Conservation (phyloP, 2,888 invertebrate species). For the Cosmia trapezina region DNA sequence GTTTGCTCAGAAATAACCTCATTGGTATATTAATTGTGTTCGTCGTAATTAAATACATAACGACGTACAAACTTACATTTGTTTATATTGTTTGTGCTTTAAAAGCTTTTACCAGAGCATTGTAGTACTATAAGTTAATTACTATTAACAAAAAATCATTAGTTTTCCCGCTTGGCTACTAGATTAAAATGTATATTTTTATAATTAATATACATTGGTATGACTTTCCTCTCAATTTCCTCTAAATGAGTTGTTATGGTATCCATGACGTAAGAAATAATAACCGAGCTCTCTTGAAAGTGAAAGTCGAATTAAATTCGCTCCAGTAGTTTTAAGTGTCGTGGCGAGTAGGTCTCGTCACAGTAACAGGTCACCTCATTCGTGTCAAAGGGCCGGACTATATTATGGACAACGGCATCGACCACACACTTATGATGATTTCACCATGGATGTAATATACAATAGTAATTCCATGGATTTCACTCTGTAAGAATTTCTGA, state of each 20-base stretch:
- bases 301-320: constrained; percentile 37
- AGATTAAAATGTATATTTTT: constrained; percentile 5
- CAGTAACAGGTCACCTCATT: constrained; percentile 12
- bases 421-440: not conserved
- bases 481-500: not conserved
- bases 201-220: not conserved
- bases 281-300: constrained; percentile 18
- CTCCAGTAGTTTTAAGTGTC: constrained; percentile 16
- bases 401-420: not conserved
- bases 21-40: constrained; percentile 8
- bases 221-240: constrained; percentile 5
- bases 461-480: too few relatives aligned
- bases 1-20: constrained; percentile 43
- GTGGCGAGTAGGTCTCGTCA: not conserved
- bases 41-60: constrained; percentile 20
- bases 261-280: not conserved
- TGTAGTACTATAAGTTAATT: not conserved
- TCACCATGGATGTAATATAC: too few relatives aligned
- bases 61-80: constrained; percentile 2
- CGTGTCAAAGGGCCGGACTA: not conserved
- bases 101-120: not conserved
- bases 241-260: not conserved
- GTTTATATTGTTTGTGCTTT: not conserved
- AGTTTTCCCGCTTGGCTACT: not conserved
- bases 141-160: not conserved